Evolutionary conservation across 1,140 invertebrate genomes (phyloP), one percentile per base, ranked within the genome.

Genomic region (Pomacea maculata): DNA sequence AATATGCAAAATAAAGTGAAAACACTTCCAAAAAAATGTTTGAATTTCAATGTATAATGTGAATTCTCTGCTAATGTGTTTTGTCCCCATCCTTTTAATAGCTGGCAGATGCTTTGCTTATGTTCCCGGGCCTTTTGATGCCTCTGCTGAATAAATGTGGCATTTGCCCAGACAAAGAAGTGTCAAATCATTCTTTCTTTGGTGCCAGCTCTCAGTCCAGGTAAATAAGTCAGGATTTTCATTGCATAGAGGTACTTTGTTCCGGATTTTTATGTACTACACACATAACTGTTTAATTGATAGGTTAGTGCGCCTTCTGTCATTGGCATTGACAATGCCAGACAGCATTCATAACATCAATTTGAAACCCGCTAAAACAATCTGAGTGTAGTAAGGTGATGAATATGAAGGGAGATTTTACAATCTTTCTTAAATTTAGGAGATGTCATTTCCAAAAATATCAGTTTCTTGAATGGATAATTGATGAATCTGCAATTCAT

Each of bases 111-210:
- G 95, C 96, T 21, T 91, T 98, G 12, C 92, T 96, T 7, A 95
- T 95, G 94, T 98, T 97, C 91, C 97, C 97, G 5, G 94, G 94
- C 10, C 93, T 97, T 12, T 87, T 98, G 8, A 87, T 94, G 25
- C 93, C 94, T 0, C 91, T 97, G 19, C 86, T 97, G 55, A 95
- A 97, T 68, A 96, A 96, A 90, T 96, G 96, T 91, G 93, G 93
- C 45, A 93, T 97, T 55, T 93, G 94, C 85, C 92, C 94, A 12
- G 95, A 96, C 88, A 91, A 92, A 55, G 91, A 93, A 84, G 94
- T 96, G 52, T 85, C 90, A 61, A 90, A 87, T 82, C 94, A 94
- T 87, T 64, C 82, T 21, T 92, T 91, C 85, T 92, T 93, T 87
- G 85, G 87, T 54, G 80, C 82, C n/a, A 79, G 80, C 19, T 72